These are phyloP conservation scores for Synergus itoensis DNA, from an alignment of 2,888 invertebrate genomes.

Conservation along the genomic window DNA sequence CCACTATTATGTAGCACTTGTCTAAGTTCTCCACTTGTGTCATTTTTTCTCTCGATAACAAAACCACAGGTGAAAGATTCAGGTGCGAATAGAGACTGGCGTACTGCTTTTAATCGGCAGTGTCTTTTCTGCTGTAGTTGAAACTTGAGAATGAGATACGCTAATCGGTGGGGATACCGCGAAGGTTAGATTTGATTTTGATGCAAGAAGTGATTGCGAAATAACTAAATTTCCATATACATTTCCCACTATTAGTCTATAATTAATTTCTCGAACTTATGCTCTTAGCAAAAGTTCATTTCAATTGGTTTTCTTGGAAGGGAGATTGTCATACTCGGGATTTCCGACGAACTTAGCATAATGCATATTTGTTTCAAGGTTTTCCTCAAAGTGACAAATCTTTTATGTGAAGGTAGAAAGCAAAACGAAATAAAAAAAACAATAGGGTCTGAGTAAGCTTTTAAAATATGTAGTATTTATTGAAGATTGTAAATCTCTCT, in stretches of 20 bases:
- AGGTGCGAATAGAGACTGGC: slow-evolving; percentile 9
- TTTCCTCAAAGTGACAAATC: too few species aligned
- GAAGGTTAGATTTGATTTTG: neutral
- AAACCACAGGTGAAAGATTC: neutral
- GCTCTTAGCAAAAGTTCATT: neutral
- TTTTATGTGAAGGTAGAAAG: too few species aligned
- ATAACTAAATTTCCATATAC: neutral
- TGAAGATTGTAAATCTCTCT: neutral
- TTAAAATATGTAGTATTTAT: neutral
- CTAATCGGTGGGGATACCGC: slow-evolving; percentile 18
- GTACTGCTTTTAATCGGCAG: neutral
- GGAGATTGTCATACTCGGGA: neutral
- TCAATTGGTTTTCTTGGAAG: neutral
- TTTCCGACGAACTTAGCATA: neutral
- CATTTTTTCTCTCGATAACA: slow-evolving; percentile 52
- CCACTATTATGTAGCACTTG: slow-evolving; percentile 76
- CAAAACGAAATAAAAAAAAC: too few species aligned
- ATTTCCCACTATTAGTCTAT: neutral
- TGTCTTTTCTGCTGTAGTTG: neutral
- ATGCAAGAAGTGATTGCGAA: neutral
- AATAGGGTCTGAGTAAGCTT: too few species aligned
- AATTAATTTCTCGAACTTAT: neutral
- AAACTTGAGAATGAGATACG: slow-evolving; percentile 8
- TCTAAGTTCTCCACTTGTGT: slow-evolving; percentile 67
- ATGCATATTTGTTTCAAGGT: too few species aligned